A percentile compares a stretch with the other conserved stretches of the same genome.
phyloP scores from a whole-genome alignment of 2,113 vertebrate genomes.

The Martes martes region DNA sequence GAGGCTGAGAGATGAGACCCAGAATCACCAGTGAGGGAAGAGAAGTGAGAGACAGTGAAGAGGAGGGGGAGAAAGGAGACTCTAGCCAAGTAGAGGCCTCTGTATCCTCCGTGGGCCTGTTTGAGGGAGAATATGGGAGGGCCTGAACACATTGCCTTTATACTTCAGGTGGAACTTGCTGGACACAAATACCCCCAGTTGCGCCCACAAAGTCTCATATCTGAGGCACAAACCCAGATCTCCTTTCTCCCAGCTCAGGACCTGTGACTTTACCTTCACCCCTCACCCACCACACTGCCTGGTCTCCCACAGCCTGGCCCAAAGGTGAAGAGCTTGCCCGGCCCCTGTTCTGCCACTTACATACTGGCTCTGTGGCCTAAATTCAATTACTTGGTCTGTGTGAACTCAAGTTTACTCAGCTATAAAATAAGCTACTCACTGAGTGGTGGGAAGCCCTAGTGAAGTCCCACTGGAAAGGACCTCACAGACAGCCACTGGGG shows the following conservation, averaged over 20 bases:
- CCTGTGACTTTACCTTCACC: not conserved
- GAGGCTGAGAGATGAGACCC: not conserved
- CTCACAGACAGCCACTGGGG: not conserved
- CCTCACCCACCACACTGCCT: not conserved
- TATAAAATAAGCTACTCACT: not conserved
- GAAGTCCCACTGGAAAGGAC: not conserved
- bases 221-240: not conserved
- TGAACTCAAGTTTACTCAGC: not conserved
- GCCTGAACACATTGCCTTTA: not conserved
- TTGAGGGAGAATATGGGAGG: not conserved
- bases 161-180: not conserved
- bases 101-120: fast-evolving
- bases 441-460: not conserved
- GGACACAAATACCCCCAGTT: not conserved
- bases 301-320: not conserved
- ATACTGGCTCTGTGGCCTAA: not conserved
- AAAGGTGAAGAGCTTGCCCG: not conserved
- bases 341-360: not conserved
- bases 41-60: not conserved
- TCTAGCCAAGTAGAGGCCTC: not conserved
- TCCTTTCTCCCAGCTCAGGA: not conserved
- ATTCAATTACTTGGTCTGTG: not conserved
- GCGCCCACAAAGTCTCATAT: not conserved
- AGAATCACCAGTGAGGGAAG: not conserved
- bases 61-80: not conserved